Percentiles rank a stretch among this genome's conserved stretches.
These are phyloP conservation scores for Hypolimnas misippus DNA, from an alignment of 2,888 invertebrate species.

Conservation along the genomic window DNA sequence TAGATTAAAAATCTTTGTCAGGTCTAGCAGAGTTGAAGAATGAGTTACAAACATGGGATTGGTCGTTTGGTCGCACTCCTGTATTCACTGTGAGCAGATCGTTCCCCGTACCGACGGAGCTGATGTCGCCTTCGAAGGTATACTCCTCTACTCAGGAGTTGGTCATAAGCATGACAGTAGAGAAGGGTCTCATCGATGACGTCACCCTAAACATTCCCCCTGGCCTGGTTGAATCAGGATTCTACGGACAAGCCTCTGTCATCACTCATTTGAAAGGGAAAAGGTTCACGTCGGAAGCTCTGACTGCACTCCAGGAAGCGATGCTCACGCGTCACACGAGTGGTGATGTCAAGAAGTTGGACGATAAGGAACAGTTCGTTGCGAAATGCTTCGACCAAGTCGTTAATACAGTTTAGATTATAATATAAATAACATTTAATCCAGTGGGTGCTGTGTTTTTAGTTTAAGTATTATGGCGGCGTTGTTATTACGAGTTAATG, in stretches of 20 bases:
- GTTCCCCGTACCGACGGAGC: constrained; percentile 84
- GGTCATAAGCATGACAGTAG: constrained; percentile 86
- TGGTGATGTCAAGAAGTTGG: constrained; percentile 66
- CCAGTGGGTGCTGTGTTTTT: constrained; percentile 48
- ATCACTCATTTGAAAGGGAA: constrained; percentile 87
- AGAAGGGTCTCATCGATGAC: constrained; percentile 86
- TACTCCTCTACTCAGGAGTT: constrained; percentile 79
- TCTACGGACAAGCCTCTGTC: constrained; percentile 86
- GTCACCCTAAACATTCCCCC: constrained; percentile 86
- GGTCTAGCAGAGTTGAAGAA: constrained; percentile 88
- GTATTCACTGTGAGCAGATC: constrained; percentile 89
- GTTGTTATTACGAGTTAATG: constrained; percentile 39
- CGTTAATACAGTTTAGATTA: constrained; percentile 78
- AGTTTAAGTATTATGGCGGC: constrained; percentile 42
- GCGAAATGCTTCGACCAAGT: constrained; percentile 86
- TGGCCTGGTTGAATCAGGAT: constrained; percentile 83
- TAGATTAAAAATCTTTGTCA: constrained; percentile 48
- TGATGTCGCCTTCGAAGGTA: constrained; percentile 71
- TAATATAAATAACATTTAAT: constrained; percentile 9
- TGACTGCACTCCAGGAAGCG: constrained; percentile 84
- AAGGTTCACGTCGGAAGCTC: constrained; percentile 86
- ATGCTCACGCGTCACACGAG: constrained; percentile 69
- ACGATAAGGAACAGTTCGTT: constrained; percentile 85
- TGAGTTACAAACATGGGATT: constrained; percentile 92
- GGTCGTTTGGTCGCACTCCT: constrained; percentile 95